Percentiles rank a stretch among this genome's conserved stretches.
phyloP scores from a whole-genome alignment of 2,888 invertebrate species.

The Leucania comma region DNA sequence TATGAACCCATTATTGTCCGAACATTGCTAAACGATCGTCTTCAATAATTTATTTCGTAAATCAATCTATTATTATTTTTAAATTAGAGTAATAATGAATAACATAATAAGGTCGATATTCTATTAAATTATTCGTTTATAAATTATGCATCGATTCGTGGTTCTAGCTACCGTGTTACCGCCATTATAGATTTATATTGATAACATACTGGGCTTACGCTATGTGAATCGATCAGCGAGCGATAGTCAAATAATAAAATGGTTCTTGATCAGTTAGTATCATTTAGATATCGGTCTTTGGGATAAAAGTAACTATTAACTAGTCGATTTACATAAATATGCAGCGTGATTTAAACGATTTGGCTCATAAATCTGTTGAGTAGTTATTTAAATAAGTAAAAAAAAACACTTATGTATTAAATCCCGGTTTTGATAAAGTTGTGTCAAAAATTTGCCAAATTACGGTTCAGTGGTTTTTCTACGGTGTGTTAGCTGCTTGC shows the following conservation, averaged over 20 bases:
- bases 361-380: neutral
- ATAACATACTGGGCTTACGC: conserved; percentile 53
- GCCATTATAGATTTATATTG: conserved; percentile 61
- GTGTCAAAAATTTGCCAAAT: neutral
- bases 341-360: conserved; percentile 1
- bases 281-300: conserved; percentile 8
- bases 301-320: neutral
- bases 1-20: conserved; percentile 59
- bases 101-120: conserved; percentile 71
- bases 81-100: conserved; percentile 67
- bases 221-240: conserved; percentile 17
- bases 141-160: conserved; percentile 74
- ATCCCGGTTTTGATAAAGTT: neutral
- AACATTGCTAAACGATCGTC: conserved; percentile 57
- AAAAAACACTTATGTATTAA: neutral
- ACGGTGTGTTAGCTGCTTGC: neutral
- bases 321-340: conserved; percentile 26
- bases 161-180: conserved; percentile 78
- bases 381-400: neutral
- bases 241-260: conserved; percentile 28
- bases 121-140: conserved; percentile 73
- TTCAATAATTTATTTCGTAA: conserved; percentile 67
- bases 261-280: conserved; percentile 7
- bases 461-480: neutral
- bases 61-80: conserved; percentile 61